These are phyloP conservation scores for Ips typographus DNA, from an alignment of 1,140 invertebrate genomes.

Conservation along the genomic window DNA sequence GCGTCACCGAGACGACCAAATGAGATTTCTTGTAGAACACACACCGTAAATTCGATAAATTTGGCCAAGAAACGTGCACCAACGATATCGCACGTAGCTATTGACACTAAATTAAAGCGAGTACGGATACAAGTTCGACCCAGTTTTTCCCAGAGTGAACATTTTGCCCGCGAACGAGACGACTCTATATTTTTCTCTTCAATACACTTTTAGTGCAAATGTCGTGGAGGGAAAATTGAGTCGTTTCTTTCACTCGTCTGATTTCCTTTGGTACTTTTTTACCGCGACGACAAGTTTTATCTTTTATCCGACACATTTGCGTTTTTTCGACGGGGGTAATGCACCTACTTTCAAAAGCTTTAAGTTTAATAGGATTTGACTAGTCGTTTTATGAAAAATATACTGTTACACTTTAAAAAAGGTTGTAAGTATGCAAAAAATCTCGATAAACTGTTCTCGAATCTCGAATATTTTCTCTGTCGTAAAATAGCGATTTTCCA, in stretches of 20 bases:
- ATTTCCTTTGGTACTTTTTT: conserved; percentile 11
- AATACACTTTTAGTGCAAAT: conserved; percentile 17
- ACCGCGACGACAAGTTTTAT: conserved; percentile 13
- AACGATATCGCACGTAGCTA: not conserved
- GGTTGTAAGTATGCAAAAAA: too few relatives aligned
- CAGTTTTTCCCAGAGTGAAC: not conserved
- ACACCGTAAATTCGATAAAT: too few relatives aligned
- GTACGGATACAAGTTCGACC: not conserved
- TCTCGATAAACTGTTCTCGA: too few relatives aligned
- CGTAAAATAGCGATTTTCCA: too few relatives aligned
- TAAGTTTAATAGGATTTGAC: too few relatives aligned
- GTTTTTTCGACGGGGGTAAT: conserved; percentile 3
- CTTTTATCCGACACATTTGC: conserved; percentile 25
- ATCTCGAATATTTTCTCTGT: too few relatives aligned
- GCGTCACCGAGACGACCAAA: too few relatives aligned
- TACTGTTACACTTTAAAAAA: too few relatives aligned
- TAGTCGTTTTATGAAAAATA: too few relatives aligned
- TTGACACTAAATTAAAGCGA: conserved; percentile 7
- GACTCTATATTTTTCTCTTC: conserved; percentile 12
- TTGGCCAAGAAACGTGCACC: not conserved
- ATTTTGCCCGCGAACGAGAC: not conserved
- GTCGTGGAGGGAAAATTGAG: conserved; percentile 13
- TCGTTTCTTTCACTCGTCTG: conserved; percentile 26
- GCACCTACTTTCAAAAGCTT: not conserved
- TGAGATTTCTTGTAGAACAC: too few relatives aligned